Evolutionary conservation across 1,140 invertebrate genomes (phyloP).

Genomic region (Drosophila watanabei): DNA sequence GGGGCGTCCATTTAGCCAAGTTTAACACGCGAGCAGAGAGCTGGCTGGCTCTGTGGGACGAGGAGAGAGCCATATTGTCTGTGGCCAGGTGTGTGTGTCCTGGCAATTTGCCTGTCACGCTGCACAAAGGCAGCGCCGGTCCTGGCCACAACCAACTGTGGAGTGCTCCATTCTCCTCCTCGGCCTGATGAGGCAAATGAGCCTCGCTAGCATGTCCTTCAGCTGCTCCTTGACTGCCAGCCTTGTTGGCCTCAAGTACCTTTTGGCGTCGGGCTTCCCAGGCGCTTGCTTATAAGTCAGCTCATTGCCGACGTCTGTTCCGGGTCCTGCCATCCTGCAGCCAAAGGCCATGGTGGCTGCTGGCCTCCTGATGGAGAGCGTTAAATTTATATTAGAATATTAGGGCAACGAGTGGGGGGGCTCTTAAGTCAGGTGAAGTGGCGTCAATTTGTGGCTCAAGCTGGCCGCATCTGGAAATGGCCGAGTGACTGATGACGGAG

Average conservation of each 20-base stretch:
- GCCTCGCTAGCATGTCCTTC: slow-evolving; percentile 69
- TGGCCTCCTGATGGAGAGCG: slow-evolving; percentile 65
- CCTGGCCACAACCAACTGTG: slow-evolving; percentile 67
- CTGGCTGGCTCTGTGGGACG: background rate
- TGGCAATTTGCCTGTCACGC: slow-evolving; percentile 76
- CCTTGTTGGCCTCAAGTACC: slow-evolving; percentile 57
- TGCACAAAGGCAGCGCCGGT: slow-evolving; percentile 54
- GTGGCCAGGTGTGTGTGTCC: slow-evolving; percentile 56
- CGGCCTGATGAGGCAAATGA: slow-evolving; percentile 69
- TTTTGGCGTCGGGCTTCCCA: slow-evolving; percentile 44
- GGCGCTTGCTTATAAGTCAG: slow-evolving; percentile 46
- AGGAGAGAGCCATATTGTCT: slow-evolving; percentile 30
- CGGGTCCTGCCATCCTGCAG: slow-evolving; percentile 15
- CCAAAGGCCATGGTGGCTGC: slow-evolving; percentile 34
- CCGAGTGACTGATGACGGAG: slow-evolving; percentile 29
- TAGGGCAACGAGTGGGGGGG: slow-evolving; percentile 57
- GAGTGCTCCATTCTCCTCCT: slow-evolving; percentile 25
- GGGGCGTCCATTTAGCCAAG: slow-evolving; percentile 48
- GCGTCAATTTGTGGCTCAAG: slow-evolving; percentile 49
- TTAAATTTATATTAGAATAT: slow-evolving; percentile 80
- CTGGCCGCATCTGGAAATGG: slow-evolving; percentile 32
- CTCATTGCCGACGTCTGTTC: slow-evolving; percentile 18
- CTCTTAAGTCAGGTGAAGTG: slow-evolving; percentile 52
- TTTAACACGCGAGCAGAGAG: slow-evolving; percentile 56
- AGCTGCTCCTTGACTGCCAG: slow-evolving; percentile 31